Conservation (phyloP, 2,797 vertebrate species). For the Diplodus sargus region DNA sequence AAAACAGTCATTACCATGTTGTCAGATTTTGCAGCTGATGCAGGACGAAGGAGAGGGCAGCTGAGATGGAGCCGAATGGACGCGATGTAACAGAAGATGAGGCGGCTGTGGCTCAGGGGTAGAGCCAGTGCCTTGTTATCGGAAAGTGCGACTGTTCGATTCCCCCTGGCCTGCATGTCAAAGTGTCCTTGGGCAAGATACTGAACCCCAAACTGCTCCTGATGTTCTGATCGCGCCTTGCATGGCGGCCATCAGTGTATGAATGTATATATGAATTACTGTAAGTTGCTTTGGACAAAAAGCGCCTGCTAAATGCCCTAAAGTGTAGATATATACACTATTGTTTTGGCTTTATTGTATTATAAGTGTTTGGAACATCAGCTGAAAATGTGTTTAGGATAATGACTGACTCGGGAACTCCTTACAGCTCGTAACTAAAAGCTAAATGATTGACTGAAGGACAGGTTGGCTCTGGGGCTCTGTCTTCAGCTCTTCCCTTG, state of each 20-base stretch:
- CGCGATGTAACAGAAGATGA: not conserved
- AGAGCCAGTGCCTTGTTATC: too few relatives aligned
- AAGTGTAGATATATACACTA: not conserved
- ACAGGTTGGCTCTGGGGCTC: not conserved
- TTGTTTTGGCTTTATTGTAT: slow-evolving; percentile 10
- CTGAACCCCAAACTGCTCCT: too few relatives aligned
- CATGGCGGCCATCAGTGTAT: too few relatives aligned
- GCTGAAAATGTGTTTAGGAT: not conserved
- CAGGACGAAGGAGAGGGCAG: not conserved
- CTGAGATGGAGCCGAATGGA: not conserved
- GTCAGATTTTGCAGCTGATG: not conserved
- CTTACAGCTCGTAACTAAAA: not conserved
- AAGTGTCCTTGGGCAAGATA: not conserved
- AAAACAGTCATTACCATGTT: slow-evolving; percentile 14
- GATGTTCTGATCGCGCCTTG: too few relatives aligned
- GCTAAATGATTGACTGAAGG: slow-evolving; percentile 14
- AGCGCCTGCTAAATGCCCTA: too few relatives aligned
- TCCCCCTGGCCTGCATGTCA: too few relatives aligned
- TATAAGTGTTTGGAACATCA: not conserved
- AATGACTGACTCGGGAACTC: not conserved
- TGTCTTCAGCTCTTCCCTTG: not conserved
- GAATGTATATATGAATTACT: too few relatives aligned
- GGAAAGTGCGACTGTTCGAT: too few relatives aligned
- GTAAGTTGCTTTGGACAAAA: too few relatives aligned
- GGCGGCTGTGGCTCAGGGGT: too few relatives aligned